phyloP scores from a whole-genome alignment of 2,888 invertebrate genomes.

The Phasia obesa region DNA sequence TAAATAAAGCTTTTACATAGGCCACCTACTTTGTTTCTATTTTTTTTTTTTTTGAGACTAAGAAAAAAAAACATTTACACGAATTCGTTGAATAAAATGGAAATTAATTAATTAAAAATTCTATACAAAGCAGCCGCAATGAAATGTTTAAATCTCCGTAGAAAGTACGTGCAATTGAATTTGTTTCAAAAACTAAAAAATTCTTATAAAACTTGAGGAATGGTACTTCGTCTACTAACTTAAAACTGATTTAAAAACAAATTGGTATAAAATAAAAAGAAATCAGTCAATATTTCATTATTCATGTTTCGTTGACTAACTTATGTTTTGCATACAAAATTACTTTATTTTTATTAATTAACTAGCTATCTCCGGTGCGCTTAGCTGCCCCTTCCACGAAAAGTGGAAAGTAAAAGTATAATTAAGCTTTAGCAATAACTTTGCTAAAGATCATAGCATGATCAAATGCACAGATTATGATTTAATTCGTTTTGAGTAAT shows the following conservation, averaged over 20 bases:
- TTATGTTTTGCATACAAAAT: conserved; percentile 23
- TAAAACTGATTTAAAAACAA: background rate
- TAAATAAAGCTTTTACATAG: conserved; percentile 7
- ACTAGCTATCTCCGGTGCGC: no score
- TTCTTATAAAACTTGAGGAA: no score
- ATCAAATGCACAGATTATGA: no score
- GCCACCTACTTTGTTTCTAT: conserved; percentile 60
- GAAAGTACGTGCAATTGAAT: conserved; percentile 52
- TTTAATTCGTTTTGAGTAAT: no score
- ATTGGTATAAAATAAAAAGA: background rate
- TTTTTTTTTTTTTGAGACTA: background rate
- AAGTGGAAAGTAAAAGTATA: no score
- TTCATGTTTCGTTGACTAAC: background rate
- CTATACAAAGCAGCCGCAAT: conserved; percentile 65
- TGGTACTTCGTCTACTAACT: no score
- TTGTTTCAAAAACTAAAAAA: background rate
- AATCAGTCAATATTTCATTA: background rate
- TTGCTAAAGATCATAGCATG: no score
- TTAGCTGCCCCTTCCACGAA: no score
- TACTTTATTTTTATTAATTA: background rate
- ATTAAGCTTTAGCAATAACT: no score
- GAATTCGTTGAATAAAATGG: background rate
- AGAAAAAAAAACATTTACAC: background rate
- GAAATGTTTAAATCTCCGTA: conserved; percentile 46
- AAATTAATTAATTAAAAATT: conserved; percentile 70